These are phyloP conservation scores for Falcunculus frontatus DNA, from an alignment of 2,113 vertebrate genomes.

Conservation along the genomic window DNA sequence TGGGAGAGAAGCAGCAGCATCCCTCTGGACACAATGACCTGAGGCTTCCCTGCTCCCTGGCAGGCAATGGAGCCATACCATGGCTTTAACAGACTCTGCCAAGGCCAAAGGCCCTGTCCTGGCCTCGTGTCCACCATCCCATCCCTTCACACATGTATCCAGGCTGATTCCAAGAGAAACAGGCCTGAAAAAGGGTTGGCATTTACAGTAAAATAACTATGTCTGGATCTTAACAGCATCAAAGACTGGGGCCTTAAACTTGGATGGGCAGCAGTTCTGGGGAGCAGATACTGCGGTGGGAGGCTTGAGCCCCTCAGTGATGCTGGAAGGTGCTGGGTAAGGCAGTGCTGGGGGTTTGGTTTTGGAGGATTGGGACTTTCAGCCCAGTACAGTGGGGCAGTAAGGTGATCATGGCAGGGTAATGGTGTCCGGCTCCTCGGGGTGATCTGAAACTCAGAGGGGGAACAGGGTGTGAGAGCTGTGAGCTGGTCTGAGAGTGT, in stretches of 20 bases:
- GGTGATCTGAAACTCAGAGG: accelerated
- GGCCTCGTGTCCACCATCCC: too few relatives aligned
- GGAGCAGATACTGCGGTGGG: accelerated
- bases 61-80: neutral
- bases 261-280: neutral
- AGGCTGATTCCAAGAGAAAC: neutral
- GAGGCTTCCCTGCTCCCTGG: neutral
- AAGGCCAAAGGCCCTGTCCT: neutral
- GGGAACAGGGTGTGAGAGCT: too few relatives aligned
- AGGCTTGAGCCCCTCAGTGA: accelerated
- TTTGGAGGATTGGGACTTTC: neutral
- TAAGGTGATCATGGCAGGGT: neutral
- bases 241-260: neutral
- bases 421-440: accelerated
- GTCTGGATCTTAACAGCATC: neutral
- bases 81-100: neutral
- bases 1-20: neutral
- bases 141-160: neutral
- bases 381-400: accelerated
- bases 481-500: neutral
- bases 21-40: neutral
- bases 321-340: neutral
- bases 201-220: neutral
- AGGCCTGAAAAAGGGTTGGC: neutral
- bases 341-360: neutral